phyloP scores from a whole-genome alignment of 2,888 invertebrate species.

The Drosophila melanosoma region DNA sequence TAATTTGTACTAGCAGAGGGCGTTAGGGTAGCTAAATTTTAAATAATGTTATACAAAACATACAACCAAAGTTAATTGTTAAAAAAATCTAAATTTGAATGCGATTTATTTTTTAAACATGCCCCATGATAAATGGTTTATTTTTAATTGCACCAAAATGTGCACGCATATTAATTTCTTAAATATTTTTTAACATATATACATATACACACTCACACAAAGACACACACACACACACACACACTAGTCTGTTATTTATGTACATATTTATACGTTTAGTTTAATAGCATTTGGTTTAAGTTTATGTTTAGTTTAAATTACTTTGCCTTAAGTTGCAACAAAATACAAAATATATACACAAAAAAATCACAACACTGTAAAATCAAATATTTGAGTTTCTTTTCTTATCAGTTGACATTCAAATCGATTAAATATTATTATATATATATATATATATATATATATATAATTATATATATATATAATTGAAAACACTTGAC shows the following conservation, averaged over 20 bases:
- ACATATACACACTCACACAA: conserved; percentile 34
- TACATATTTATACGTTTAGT: conserved; percentile 69
- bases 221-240: conserved; percentile 52
- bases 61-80: conserved; percentile 75
- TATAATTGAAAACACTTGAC: not conserved
- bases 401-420: conserved; percentile 27
- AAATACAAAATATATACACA: conserved; percentile 48
- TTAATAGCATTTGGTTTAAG: conserved; percentile 57
- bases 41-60: conserved; percentile 54
- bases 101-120: conserved; percentile 46
- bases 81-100: conserved; percentile 53
- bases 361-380: conserved; percentile 39
- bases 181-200: conserved; percentile 26
- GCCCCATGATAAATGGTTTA: conserved; percentile 36
- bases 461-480: not conserved
- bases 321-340: conserved; percentile 79
- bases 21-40: conserved; percentile 74
- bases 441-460: not conserved
- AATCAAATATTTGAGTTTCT: conserved; percentile 49
- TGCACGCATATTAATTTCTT: conserved; percentile 63
- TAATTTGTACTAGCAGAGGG: conserved; percentile 58
- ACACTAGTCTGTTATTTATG: conserved; percentile 81
- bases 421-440: not conserved
- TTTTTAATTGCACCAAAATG: conserved; percentile 50
- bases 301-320: conserved; percentile 73